Percentiles rank a stretch among this genome's conserved stretches.
Conservation (phyloP, 2,888 invertebrate genomes). For the Stratiomys singularior region DNA sequence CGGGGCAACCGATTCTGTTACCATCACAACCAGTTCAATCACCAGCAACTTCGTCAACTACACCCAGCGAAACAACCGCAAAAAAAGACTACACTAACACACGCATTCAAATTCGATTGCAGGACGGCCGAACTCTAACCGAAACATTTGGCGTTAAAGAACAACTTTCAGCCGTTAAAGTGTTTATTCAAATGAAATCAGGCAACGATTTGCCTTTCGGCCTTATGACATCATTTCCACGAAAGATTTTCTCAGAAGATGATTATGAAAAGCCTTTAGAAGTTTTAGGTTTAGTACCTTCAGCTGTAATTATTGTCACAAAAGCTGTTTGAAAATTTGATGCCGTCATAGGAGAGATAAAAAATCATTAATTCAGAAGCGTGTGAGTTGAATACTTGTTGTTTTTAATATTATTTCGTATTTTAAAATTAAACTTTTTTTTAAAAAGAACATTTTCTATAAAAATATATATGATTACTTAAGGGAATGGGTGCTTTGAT, state of each 20-base stretch:
- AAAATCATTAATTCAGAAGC: constrained; percentile 9
- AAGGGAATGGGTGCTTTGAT: not conserved
- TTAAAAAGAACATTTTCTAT: constrained; percentile 10
- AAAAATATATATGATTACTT: constrained; percentile 26
- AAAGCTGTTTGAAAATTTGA: constrained; percentile 61
- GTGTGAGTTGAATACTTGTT: constrained; percentile 37
- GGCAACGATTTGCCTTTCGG: constrained; percentile 80
- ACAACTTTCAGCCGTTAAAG: constrained; percentile 87
- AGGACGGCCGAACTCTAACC: constrained; percentile 77
- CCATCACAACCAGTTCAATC: constrained; percentile 54
- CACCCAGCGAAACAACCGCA: constrained; percentile 58
- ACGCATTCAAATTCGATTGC: constrained; percentile 80
- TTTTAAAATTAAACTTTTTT: constrained; percentile 23
- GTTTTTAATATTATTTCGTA: constrained; percentile 39
- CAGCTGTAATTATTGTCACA: constrained; percentile 83
- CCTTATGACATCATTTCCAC: constrained; percentile 92
- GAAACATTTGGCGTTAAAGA: constrained; percentile 88
- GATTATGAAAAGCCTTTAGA: constrained; percentile 91
- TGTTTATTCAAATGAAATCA: constrained; percentile 85
- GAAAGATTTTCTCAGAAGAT: constrained; percentile 83
- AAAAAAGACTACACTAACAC: constrained; percentile 75
- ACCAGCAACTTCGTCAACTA: constrained; percentile 60
- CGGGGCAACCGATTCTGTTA: constrained; percentile 52
- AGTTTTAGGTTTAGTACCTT: constrained; percentile 84
- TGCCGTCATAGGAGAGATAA: not conserved